Evolutionary conservation across 2,888 invertebrate species (phyloP), one percentile per base, ranked within the genome.

Genomic region (Callyntrura sp.): DNA sequence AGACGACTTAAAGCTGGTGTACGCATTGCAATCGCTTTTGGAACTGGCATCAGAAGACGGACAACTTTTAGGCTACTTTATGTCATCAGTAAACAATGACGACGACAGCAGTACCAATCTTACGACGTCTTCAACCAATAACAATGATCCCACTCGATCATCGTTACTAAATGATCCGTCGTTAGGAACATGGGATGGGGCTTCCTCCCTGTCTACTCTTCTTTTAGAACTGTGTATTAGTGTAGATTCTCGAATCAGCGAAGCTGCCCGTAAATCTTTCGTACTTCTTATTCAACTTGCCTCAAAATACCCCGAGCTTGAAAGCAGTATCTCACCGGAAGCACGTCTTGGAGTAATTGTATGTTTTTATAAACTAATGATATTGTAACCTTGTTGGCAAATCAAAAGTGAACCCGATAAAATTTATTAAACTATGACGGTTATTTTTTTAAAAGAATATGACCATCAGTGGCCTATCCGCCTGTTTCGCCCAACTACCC

Each of bases 401-500:
- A n/a, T n/a, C n/a, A n/a, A n/a, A n/a, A n/a, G n/a, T n/a, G n/a
- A n/a, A n/a, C n/a, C n/a, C n/a, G n/a, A n/a, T n/a, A n/a, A n/a
- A n/a, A n/a, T n/a, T n/a, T n/a, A n/a, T n/a, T n/a, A n/a, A n/a
- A n/a, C n/a, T n/a, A n/a, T n/a, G n/a, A n/a, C n/a, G n/a, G n/a
- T n/a, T n/a, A n/a, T 45, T 45, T 23, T 79, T 8, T 51, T 79
- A 20, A 81, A 60, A 93, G 93, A 92, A 93, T 60, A 91, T 93
- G 73, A 91, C 93, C 0, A 92, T 93, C 48, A 92, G 92, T 82
- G 92, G 92, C 20, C 89, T 93, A 6, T 91, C 92, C 14, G 93
- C 93, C 8, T 92, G 93, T 82, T 93, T 92, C 83, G 91, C 93
- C 28, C 91, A 92, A 79, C 86, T 93, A 60, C 93, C 93, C 55